These are phyloP conservation scores for Symphodus melops DNA, from an alignment of 2,113 vertebrate genomes.

Conservation along the genomic window DNA sequence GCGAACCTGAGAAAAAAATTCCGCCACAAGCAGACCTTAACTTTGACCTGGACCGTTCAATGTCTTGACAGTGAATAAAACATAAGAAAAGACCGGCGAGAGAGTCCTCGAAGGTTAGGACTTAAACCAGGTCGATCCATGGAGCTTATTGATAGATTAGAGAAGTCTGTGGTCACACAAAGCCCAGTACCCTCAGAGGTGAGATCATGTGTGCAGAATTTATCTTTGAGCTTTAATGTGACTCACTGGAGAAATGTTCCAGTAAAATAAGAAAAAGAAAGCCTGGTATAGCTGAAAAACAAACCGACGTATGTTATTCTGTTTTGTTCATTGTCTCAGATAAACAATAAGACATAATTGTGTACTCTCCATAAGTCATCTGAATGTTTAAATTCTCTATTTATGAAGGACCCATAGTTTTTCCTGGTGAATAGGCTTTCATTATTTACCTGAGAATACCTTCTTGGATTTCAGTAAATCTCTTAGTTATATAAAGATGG, in stretches of 20 bases:
- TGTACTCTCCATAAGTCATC: neutral
- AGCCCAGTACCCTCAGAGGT: conserved; percentile 49
- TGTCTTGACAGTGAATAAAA: conserved; percentile 50
- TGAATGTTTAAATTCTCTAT: neutral
- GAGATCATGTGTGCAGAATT: conserved; percentile 37
- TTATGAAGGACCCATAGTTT: neutral
- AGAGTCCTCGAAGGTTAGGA: conserved; percentile 52
- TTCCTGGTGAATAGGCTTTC: conserved; percentile 14
- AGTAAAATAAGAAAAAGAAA: conserved; percentile 14
- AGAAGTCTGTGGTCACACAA: conserved; percentile 56
- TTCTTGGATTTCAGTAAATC: neutral
- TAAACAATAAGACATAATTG: neutral
- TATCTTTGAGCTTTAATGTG: conserved; percentile 49
- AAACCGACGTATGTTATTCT: neutral
- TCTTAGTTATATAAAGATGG: neutral
- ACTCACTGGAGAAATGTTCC: conserved; percentile 34
- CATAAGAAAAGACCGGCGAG: conserved; percentile 41
- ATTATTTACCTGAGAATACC: conserved; percentile 30
- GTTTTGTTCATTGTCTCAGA: neutral
- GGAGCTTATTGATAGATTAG: conserved; percentile 54
- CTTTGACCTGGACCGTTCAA: conserved; percentile 49
- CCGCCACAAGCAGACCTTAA: conserved; percentile 14
- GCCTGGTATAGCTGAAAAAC: neutral
- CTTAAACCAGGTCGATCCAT: conserved; percentile 45
- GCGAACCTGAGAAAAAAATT: conserved; percentile 39